A percentile compares a stretch with the other conserved stretches of the same genome.
Evolutionary conservation across 2,888 invertebrate genomes (phyloP).

Genomic region (Zaprionus obscuricornis): DNA sequence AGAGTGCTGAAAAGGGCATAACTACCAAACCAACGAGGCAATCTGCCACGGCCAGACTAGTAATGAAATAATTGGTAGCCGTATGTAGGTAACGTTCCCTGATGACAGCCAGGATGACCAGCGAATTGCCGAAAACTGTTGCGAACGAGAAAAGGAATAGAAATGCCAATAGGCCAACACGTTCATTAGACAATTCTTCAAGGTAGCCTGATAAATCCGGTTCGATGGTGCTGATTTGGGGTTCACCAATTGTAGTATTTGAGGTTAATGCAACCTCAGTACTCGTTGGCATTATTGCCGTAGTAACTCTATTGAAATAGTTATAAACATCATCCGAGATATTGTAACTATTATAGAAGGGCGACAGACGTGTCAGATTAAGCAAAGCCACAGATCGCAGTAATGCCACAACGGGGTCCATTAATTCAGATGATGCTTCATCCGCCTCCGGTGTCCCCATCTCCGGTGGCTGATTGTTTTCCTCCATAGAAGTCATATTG

Average conservation of each 20-base stretch:
- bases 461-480: constrained; percentile 60
- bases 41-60: constrained; percentile 98
- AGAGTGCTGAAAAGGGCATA: constrained; percentile 98
- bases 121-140: constrained; percentile 96
- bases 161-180: constrained; percentile 90
- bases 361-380: constrained; percentile 69
- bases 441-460: constrained; percentile 72
- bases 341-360: constrained; percentile 81
- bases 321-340: constrained; percentile 82
- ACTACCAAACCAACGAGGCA: constrained; percentile 98
- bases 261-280: constrained; percentile 49
- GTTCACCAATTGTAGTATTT: constrained; percentile 27
- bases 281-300: constrained; percentile 55
- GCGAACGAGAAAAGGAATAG: constrained; percentile 94
- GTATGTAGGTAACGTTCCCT: constrained; percentile 97
- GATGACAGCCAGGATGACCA: constrained; percentile 96
- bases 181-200: constrained; percentile 86
- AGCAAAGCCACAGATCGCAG: constrained; percentile 48
- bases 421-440: constrained; percentile 45
- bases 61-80: constrained; percentile 98
- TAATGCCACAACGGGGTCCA: constrained; percentile 58
- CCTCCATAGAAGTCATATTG: constrained; percentile 66
- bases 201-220: constrained; percentile 82
- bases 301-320: constrained; percentile 79
- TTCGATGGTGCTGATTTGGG: constrained; percentile 65